A percentile compares a stretch with the other conserved stretches of the same genome.
Evolutionary conservation across 1,140 invertebrate genomes (phyloP).

Genomic region (Drosophila neocordata): DNA sequence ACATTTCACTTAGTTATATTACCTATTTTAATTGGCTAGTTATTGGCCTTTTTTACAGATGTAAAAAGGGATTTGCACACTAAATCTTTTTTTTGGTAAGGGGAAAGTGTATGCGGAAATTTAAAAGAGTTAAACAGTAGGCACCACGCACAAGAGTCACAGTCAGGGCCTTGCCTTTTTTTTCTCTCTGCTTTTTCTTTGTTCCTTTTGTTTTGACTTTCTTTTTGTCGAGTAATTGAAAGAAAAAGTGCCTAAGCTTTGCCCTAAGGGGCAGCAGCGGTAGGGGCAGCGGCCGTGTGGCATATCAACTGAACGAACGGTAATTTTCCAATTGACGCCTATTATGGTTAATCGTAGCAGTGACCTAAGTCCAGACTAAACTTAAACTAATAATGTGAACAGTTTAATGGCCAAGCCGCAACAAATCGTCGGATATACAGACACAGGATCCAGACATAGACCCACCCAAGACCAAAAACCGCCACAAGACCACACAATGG

Average conservation of each 20-base stretch:
- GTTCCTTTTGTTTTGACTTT: not conserved
- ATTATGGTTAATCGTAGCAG: conserved; percentile 80
- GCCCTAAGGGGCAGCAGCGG: not conserved
- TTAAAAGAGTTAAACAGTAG: not conserved
- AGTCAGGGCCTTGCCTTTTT: not conserved
- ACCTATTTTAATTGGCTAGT: no score
- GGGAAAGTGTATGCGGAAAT: not conserved
- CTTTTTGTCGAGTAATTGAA: not conserved
- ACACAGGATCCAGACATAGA: conserved; percentile 37
- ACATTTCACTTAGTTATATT: no score
- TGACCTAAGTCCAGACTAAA: conserved; percentile 76
- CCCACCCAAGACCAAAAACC: conserved; percentile 35
- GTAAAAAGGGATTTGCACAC: no score
- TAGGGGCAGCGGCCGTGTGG: conserved; percentile 44
- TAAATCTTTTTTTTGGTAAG: no score
- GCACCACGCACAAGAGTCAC: not conserved
- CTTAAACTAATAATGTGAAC: conserved; percentile 79
- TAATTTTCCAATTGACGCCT: conserved; percentile 80
- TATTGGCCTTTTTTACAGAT: no score
- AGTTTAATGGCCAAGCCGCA: conserved; percentile 79
- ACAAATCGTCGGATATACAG: conserved; percentile 48
- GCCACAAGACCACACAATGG: conserved; percentile 58
- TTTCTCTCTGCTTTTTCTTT: not conserved
- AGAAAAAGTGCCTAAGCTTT: not conserved
- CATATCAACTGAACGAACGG: conserved; percentile 50